Conservation (phyloP, 2,888 invertebrate genomes). For the Yponomeuta evonymella region DNA sequence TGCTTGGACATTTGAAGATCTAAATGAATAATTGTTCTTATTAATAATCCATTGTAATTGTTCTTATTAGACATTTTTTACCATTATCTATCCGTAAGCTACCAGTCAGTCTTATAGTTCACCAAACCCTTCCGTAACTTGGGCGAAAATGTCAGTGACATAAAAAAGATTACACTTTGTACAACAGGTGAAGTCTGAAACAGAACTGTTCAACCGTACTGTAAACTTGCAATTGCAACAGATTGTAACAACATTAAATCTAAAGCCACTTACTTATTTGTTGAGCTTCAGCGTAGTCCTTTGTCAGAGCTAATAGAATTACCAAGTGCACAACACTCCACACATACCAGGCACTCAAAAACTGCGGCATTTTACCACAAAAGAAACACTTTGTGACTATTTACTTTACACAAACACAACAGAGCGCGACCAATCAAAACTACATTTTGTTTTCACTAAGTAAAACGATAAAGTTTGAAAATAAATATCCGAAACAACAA, state of each 20-base stretch:
- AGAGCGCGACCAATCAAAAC: background rate
- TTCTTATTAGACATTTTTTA: no score
- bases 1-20: no score
- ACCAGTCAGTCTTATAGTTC: background rate
- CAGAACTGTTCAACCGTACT: background rate
- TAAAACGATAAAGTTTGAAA: constrained; percentile 11
- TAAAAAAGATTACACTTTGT: background rate
- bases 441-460: constrained; percentile 13
- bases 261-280: constrained; percentile 52
- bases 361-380: constrained; percentile 56
- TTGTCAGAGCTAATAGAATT: constrained; percentile 58
- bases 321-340: constrained; percentile 44
- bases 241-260: constrained; percentile 9
- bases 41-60: no score
- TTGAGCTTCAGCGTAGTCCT: constrained; percentile 52
- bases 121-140: background rate
- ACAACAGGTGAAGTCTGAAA: background rate
- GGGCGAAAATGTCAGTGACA: background rate
- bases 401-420: constrained; percentile 18
- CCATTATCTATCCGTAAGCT: background rate
- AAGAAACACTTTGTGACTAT: constrained; percentile 36
- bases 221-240: background rate
- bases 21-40: no score
- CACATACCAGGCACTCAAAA: constrained; percentile 50
- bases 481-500: constrained; percentile 2